phyloP scores from a whole-genome alignment of 2,888 invertebrate species.

The Encarsia formosa region DNA sequence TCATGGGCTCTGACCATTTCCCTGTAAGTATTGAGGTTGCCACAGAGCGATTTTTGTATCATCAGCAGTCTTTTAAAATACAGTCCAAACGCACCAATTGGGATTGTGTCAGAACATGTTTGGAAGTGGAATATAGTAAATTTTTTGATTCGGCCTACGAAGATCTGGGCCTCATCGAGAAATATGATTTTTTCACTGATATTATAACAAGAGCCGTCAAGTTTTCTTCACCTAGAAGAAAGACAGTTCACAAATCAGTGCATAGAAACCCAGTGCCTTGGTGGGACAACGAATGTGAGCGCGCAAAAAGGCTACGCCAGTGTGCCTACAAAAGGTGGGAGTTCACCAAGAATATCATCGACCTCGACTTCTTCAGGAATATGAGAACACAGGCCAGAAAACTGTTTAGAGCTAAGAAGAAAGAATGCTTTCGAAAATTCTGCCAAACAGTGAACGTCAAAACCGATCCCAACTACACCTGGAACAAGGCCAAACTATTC shows the following conservation, averaged over 20 bases:
- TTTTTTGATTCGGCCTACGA: constrained; percentile 8
- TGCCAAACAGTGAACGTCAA: constrained; percentile 4
- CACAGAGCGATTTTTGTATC: constrained; percentile 4
- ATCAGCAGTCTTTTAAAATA: constrained; percentile 17
- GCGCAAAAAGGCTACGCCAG: constrained; percentile 15
- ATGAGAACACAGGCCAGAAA: constrained; percentile 24
- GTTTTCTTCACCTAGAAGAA: neutral
- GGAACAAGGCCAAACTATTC: constrained; percentile 13
- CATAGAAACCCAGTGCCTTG: constrained; percentile 20
- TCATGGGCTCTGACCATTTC: constrained; percentile 1
- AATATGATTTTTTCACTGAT: too few species aligned
- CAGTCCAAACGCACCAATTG: constrained; percentile 14
- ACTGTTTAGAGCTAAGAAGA: constrained; percentile 19
- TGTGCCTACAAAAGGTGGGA: constrained; percentile 22
- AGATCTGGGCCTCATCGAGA: constrained; percentile 1
- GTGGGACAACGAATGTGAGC: constrained; percentile 23
- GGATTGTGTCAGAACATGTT: constrained; percentile 1
- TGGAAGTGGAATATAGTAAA: neutral
- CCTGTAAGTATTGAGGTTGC: constrained; percentile 3
- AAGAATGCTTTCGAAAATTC: constrained; percentile 2
- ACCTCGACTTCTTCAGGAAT: constrained; percentile 10
- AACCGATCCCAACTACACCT: constrained; percentile 8
- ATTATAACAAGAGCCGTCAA: neutral
- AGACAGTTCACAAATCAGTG: neutral
- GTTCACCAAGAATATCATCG: too few species aligned